These are phyloP conservation scores for Drosophila maculinotata DNA, from an alignment of 2,888 invertebrate genomes.

Conservation along the genomic window DNA sequence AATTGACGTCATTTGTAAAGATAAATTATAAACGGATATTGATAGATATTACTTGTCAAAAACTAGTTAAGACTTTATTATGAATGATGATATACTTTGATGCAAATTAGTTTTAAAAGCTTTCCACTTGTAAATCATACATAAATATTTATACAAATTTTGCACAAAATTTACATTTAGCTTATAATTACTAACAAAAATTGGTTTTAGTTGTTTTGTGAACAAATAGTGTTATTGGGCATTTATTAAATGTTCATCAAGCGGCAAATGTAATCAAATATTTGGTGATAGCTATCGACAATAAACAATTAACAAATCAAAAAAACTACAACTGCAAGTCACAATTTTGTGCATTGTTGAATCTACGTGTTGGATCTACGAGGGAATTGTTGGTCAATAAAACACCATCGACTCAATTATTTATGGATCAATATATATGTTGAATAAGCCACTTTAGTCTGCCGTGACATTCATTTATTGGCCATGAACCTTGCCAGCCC, in stretches of 20 bases:
- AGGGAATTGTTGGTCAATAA: conserved; percentile 14
- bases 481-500: conserved; percentile 33
- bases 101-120: no score
- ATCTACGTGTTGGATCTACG: neutral
- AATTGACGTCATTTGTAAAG: conserved; percentile 1
- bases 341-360: conserved; percentile 11
- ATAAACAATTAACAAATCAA: conserved; percentile 3
- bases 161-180: neutral
- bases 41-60: neutral
- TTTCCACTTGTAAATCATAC: no score
- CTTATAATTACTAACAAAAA: no score
- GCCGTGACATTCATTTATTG: conserved; percentile 36
- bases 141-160: neutral
- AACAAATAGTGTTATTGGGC: conserved; percentile 7
- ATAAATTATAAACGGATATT: neutral
- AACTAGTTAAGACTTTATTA: neutral
- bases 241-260: conserved; percentile 15
- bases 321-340: conserved; percentile 37
- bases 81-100: no score
- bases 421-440: conserved; percentile 21
- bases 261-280: conserved; percentile 19
- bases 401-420: conserved; percentile 32
- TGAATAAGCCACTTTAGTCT: conserved; percentile 19
- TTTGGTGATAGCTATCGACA: conserved; percentile 9
- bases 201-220: neutral